phyloP scores from a whole-genome alignment of 2,797 vertebrate species.

The Pseudomugil gertrudae region DNA sequence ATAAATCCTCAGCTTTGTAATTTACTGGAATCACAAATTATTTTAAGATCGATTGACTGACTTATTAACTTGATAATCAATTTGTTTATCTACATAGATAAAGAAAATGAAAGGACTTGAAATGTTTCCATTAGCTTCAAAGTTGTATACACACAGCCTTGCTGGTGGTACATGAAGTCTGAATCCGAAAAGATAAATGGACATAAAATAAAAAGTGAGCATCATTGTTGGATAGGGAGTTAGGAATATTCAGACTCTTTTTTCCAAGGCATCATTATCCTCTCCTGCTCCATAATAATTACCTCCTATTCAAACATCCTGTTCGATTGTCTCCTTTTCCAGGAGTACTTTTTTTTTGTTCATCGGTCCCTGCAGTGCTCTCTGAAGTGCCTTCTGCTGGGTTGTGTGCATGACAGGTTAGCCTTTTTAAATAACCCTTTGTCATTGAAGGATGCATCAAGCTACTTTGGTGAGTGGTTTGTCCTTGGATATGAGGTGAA shows the following conservation, averaged over 20 bases:
- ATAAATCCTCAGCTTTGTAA: neutral
- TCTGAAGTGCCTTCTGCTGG: too few relatives aligned
- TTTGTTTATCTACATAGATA: too few relatives aligned
- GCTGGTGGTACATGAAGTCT: slow-evolving; percentile 26
- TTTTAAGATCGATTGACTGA: slow-evolving; percentile 25
- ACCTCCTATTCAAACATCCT: slow-evolving; percentile 37
- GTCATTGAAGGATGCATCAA: slow-evolving; percentile 69
- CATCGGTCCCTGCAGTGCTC: slow-evolving; percentile 66
- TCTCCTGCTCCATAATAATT: slow-evolving; percentile 51
- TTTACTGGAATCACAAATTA: slow-evolving; percentile 13
- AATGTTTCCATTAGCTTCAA: slow-evolving; percentile 22
- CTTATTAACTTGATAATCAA: slow-evolving; percentile 37
- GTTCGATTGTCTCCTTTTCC: slow-evolving; percentile 64
- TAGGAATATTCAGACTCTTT: slow-evolving; percentile 40
- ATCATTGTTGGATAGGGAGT: slow-evolving; percentile 23
- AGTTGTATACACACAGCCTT: slow-evolving; percentile 13
- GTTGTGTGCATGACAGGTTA: slow-evolving; percentile 69
- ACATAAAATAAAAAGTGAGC: slow-evolving; percentile 33
- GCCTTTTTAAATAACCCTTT: slow-evolving; percentile 79
- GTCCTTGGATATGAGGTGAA: slow-evolving; percentile 43
- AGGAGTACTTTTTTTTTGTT: slow-evolving; percentile 74
- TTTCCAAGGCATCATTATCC: slow-evolving; percentile 55
- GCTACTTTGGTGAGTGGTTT: slow-evolving; percentile 51
- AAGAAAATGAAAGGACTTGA: slow-evolving; percentile 28
- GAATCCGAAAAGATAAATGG: slow-evolving; percentile 41